A percentile compares a stretch with the other conserved stretches of the same genome.
Evolutionary conservation across 1,140 invertebrate species (phyloP).

Genomic region (Papilio aristodemus): DNA sequence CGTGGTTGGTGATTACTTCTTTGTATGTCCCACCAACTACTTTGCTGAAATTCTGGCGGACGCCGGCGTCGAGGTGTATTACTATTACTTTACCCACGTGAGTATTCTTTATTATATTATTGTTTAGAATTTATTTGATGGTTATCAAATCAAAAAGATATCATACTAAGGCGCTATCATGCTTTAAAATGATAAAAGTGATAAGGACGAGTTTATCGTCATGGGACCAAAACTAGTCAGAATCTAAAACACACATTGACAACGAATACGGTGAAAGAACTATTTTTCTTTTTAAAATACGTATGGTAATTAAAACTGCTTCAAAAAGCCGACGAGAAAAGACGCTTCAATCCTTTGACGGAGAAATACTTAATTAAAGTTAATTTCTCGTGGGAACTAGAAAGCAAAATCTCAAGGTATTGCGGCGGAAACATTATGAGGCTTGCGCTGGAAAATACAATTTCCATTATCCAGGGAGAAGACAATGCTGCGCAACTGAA

Average conservation of each 20-base stretch:
- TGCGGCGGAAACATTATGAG: slow-evolving; percentile 22
- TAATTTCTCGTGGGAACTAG: slow-evolving; percentile 32
- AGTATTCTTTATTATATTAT: slow-evolving; percentile 79
- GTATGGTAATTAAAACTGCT: slow-evolving; percentile 15
- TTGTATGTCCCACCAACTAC: slow-evolving; percentile 94
- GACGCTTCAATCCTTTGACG: slow-evolving; percentile 22
- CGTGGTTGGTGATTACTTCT: slow-evolving; percentile 95
- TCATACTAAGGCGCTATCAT: too few species aligned
- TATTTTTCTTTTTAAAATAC: too few species aligned
- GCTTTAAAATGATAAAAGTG: too few species aligned
- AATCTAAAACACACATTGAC: too few species aligned
- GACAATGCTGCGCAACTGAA: not conserved
- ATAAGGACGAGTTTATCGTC: too few species aligned
- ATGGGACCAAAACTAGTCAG: too few species aligned
- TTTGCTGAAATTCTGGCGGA: slow-evolving; percentile 92
- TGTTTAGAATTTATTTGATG: too few species aligned
- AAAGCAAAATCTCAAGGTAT: slow-evolving; percentile 28
- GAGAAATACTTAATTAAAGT: slow-evolving; percentile 32
- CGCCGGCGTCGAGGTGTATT: slow-evolving; percentile 91
- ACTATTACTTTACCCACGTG: slow-evolving; percentile 96
- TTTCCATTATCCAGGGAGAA: slow-evolving; percentile 23
- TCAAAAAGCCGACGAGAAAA: not conserved
- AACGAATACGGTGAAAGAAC: too few species aligned
- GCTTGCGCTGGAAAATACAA: slow-evolving; percentile 23
- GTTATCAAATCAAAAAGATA: too few species aligned